Evolutionary conservation across 2,113 vertebrate species (phyloP), one percentile per base, ranked within the genome.

Genomic region (Sturnira hondurensis): DNA sequence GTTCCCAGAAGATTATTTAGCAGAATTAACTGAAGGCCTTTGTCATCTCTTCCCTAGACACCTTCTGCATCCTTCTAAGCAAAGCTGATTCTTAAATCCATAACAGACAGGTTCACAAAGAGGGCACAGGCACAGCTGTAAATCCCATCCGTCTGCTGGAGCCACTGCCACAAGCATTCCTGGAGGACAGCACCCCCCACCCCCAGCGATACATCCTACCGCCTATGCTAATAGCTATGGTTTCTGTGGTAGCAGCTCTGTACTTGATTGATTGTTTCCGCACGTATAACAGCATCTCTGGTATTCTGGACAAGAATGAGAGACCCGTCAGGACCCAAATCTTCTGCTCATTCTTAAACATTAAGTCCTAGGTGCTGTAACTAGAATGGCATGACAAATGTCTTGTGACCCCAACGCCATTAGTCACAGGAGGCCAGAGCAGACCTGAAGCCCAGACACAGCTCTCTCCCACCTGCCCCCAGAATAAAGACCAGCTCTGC

Each of bases 1-100:
- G 61, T 85, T 97, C 93, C 96, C 87, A 41, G 94, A 97, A 97
- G 94, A 78, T 97, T 98, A 88, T 89, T 89, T 91, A 87, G 88
- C 93, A 97, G 96, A 98, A 96, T 97, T 97, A 97, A 89, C 92
- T 93, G 93, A 94, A 96, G 43, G 45, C 84, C 95, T 96, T 94
- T 92, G 94, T 96, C 82, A 70, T n/a, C 41, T 88, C 97, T 54
- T 85, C 20, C 20, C 92, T 93, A 15, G 45, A 47, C 5, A 50
- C 81, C 78, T 38, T 91, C 81, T 61, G 68, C 88, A 50, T 33
- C 94, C 58, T 87, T 31, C 94, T 92, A 93, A 84, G 67, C 67
- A 93, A 47, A 50, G 41, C 80, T 92, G 47, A 76, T 95, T 96
- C 65, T 74, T 54, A 92, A 91, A 97, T 96, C 86, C 93, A 17